phyloP scores from a whole-genome alignment of 2,888 invertebrate genomes.

The Eupithecia subfuscata region DNA sequence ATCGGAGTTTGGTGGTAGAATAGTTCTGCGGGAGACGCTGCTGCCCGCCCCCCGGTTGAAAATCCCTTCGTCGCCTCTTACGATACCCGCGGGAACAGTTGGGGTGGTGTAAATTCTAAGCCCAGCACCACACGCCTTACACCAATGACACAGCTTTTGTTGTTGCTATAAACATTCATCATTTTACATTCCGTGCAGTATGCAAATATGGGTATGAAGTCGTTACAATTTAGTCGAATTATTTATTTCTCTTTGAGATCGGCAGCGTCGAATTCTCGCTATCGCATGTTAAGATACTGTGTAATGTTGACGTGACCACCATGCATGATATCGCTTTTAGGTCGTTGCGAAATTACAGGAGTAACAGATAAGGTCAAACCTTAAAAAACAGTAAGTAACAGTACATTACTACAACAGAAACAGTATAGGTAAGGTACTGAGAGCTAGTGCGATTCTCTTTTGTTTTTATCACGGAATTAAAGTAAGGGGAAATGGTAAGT shows the following conservation, averaged over 20 bases:
- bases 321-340: constrained; percentile 61
- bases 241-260: constrained; percentile 52
- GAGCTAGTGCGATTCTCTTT: background rate
- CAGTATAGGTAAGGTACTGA: background rate
- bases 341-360: constrained; percentile 67
- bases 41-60: too few species aligned
- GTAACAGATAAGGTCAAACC: too few species aligned
- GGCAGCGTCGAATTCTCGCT: constrained; percentile 48
- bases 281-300: constrained; percentile 58
- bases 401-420: background rate
- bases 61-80: too few species aligned
- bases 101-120: too few species aligned
- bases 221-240: constrained; percentile 48
- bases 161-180: constrained; percentile 46
- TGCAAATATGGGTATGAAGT: constrained; percentile 37
- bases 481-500: too few species aligned
- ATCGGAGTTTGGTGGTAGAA: too few species aligned
- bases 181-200: constrained; percentile 20
- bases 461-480: too few species aligned
- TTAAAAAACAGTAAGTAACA: too few species aligned
- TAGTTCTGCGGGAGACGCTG: too few species aligned
- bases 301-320: constrained; percentile 58
- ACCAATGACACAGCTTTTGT: constrained; percentile 40
- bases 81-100: too few species aligned
- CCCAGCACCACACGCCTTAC: background rate